These are phyloP conservation scores for Agrochola litura DNA, from an alignment of 2,888 invertebrate genomes.

Conservation along the genomic window DNA sequence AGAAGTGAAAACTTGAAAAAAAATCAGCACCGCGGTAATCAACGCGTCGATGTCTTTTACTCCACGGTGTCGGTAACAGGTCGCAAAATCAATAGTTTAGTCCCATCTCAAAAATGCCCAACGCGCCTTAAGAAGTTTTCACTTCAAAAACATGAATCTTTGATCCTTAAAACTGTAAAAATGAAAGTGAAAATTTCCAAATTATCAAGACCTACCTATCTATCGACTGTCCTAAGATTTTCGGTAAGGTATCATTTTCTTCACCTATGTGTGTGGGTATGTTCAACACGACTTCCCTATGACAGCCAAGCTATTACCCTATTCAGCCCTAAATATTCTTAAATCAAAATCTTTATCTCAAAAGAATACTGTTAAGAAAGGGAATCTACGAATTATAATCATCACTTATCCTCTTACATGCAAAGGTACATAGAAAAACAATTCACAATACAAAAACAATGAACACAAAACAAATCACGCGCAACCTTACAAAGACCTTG, in stretches of 20 bases:
- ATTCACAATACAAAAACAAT: slow-evolving; percentile 16
- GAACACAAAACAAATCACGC: slow-evolving; percentile 18
- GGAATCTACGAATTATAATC: neutral
- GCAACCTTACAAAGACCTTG: slow-evolving; percentile 63
- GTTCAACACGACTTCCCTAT: neutral
- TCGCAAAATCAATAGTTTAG: too few relatives aligned
- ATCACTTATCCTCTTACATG: neutral
- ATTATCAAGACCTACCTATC: neutral
- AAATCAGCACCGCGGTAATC: too few relatives aligned
- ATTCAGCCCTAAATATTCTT: neutral
- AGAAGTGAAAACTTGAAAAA: too few relatives aligned
- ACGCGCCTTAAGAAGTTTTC: too few relatives aligned
- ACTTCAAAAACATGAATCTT: too few relatives aligned
- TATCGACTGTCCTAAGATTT: neutral
- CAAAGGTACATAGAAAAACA: slow-evolving; percentile 7
- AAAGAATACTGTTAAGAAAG: neutral
- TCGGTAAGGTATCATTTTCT: neutral
- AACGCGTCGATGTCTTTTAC: too few relatives aligned
- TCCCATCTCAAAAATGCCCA: too few relatives aligned
- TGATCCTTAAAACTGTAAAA: too few relatives aligned
- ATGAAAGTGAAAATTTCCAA: neutral
- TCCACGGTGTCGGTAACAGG: too few relatives aligned
- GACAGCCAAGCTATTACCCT: neutral
- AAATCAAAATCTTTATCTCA: neutral
- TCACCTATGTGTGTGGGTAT: neutral